phyloP scores from a whole-genome alignment of 2,888 invertebrate species.

The Xanthorhoe designata region DNA sequence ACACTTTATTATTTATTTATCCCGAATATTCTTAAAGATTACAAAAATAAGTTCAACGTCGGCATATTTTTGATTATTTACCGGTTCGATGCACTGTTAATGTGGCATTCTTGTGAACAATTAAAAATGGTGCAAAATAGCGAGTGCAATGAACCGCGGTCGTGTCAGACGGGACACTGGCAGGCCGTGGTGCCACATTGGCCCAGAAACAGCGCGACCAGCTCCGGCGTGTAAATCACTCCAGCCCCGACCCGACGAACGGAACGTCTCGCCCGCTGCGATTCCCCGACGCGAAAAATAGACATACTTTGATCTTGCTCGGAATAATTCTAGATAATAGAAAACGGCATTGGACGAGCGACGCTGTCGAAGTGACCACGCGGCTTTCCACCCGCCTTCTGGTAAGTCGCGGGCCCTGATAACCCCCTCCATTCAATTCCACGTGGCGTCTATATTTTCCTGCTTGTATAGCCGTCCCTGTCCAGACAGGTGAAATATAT shows the following conservation, averaged over 20 bases:
- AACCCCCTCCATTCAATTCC: constrained; percentile 52
- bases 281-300: constrained; percentile 77
- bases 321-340: constrained; percentile 77
- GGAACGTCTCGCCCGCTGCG: constrained; percentile 63
- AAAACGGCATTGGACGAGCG: constrained; percentile 69
- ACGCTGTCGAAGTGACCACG: constrained; percentile 65
- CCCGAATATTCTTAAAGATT: neutral
- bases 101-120: constrained; percentile 13
- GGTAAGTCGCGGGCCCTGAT: constrained; percentile 67
- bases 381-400: constrained; percentile 62
- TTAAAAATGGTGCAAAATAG: constrained; percentile 36
- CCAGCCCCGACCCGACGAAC: constrained; percentile 67
- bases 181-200: constrained; percentile 62
- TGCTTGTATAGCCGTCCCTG: constrained; percentile 53
- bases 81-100: constrained; percentile 20
- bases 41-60: neutral
- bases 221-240: constrained; percentile 75
- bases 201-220: constrained; percentile 76
- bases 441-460: constrained; percentile 53
- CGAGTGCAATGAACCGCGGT: constrained; percentile 70
- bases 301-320: constrained; percentile 76
- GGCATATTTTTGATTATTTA: neutral
- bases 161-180: constrained; percentile 34
- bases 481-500: constrained; percentile 67
- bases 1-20: constrained; percentile 9